Conservation (phyloP, 2,797 vertebrate species). For the Mus spretus region DNA sequence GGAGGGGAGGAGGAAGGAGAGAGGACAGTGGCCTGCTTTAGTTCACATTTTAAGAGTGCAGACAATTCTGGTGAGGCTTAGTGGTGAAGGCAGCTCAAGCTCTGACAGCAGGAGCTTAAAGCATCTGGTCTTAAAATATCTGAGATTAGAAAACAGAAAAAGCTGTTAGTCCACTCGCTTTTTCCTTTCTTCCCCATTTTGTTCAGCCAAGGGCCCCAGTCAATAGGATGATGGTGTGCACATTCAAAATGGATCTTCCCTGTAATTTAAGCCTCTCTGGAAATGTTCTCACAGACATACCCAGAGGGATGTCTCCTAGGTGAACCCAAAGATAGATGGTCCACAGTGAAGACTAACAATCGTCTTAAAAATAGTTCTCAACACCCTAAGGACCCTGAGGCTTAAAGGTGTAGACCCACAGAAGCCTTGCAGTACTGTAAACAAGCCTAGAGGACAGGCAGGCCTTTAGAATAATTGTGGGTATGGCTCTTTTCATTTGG, state of each 20-base stretch:
- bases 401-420: background rate
- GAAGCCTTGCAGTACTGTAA: background rate
- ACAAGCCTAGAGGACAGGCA: background rate
- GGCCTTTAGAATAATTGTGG: background rate
- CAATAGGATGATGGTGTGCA: background rate
- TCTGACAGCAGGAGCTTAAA: too few relatives aligned
- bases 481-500: background rate
- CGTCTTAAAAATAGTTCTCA: background rate
- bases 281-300: background rate
- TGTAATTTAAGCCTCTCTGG: background rate
- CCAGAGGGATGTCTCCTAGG: background rate
- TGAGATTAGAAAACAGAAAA: background rate
- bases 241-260: background rate
- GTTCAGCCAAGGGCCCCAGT: background rate
- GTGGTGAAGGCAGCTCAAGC: background rate
- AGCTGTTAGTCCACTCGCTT: background rate
- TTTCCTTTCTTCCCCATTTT: background rate
- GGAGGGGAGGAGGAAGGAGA: background rate
- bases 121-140: background rate
- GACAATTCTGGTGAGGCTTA: background rate
- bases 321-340: background rate
- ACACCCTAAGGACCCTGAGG: slow-evolving; percentile 16
- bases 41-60: background rate
- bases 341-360: background rate
- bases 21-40: background rate